Evolutionary conservation across 1,140 invertebrate genomes (phyloP).

Genomic region (Ceratina calcarata): DNA sequence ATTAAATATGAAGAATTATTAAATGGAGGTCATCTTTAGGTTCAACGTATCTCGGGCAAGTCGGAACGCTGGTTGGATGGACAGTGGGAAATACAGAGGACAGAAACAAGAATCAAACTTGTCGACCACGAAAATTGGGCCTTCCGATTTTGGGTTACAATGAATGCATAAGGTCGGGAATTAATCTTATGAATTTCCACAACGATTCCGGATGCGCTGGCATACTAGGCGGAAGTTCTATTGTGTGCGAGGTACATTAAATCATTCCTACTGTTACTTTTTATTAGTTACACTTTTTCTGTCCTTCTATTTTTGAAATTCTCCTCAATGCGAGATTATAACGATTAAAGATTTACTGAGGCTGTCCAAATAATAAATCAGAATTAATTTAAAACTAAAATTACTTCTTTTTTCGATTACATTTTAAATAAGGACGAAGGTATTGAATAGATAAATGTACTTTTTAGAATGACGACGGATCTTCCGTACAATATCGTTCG

Average conservation of each 20-base stretch:
- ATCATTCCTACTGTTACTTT: neutral
- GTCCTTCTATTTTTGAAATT: no score
- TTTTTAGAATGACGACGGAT: slow-evolving; percentile 78
- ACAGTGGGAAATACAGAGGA: slow-evolving; percentile 63
- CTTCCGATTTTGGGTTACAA: slow-evolving; percentile 78
- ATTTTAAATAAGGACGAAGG: no score
- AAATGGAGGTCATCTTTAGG: slow-evolving; percentile 67
- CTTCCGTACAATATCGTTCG: slow-evolving; percentile 78
- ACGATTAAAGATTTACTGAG: no score
- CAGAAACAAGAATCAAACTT: slow-evolving; percentile 61
- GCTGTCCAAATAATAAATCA: no score
- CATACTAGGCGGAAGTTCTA: slow-evolving; percentile 75
- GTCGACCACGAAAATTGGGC: slow-evolving; percentile 79
- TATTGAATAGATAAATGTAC: neutral
- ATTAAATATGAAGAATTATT: neutral
- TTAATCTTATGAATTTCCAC: slow-evolving; percentile 70
- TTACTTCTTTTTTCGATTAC: neutral
- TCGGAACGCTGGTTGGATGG: slow-evolving; percentile 83
- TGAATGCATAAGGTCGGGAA: slow-evolving; percentile 76
- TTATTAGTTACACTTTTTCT: no score
- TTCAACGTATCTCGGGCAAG: slow-evolving; percentile 80
- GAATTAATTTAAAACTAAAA: no score
- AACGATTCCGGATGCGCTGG: slow-evolving; percentile 81
- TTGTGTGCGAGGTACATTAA: slow-evolving; percentile 77
- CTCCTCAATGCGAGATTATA: neutral